Base-by-base conservation (phyloP, 2,113 vertebrate species). In the Opisthocomus hoazin region DNA sequence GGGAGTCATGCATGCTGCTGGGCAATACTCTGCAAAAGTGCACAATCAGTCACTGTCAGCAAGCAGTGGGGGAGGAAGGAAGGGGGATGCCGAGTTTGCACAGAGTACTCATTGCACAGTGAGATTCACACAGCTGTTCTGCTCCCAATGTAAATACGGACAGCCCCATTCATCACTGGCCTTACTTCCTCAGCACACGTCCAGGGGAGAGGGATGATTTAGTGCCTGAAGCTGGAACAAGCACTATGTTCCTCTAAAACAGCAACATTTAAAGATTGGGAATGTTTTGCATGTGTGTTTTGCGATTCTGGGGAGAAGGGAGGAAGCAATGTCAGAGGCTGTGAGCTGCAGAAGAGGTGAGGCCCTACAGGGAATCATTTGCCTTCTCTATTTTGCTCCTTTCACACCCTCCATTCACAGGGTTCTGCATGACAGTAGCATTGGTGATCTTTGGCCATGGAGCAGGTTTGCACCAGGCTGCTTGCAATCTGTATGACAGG, bases 141-240 rank as follows among this genome's bases (percentile, higher is more conserved):
- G 22, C 94, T 97, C 97, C 97, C 97, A 97, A 6, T 96, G 97
- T 97, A 98, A 98, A 97, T 66, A 97, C 0, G 84, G 97, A 98
- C 98, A 98, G 97, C 94, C 96, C 95, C 97, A 98, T 98, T 94
- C 96, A 98, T 98, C 98, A 98, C 94, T 26, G 15, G 73, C 88
- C 96, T 97, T 87, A 79, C 96, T 97, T 97, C 95, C 53, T 34
- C 96, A 97, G 96, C 81, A 65, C 95, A 95, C 2, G 56, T 96
- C 97, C 94, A 79, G 87, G 80, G 80, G 4, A 94, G 84, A 80
- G 93, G 50, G n/a, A 97, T 98, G 98, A 98, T 98, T 98, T 98
- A 98, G 86, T 97, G 96, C 94, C 89, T 96, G 97, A 96, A 97
- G 96, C 97, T 97, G 97, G 96, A 97, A 91, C 78, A 60, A 58